Conservation (phyloP, 2,113 vertebrate species). For the Aptenodytes patagonicus region DNA sequence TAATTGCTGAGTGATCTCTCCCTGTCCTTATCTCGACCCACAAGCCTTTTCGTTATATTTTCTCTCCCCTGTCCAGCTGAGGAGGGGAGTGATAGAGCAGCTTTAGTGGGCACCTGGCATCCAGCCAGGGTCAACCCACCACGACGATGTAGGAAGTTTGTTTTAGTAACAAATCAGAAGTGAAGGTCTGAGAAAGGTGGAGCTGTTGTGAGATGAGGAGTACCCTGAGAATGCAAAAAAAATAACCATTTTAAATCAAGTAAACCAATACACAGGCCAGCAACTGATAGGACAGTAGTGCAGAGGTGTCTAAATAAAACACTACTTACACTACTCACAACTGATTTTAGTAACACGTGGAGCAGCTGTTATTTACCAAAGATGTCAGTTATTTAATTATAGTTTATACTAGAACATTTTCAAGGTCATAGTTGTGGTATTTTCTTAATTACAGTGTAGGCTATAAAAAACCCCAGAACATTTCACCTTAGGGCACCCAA, state of each 20-base stretch:
- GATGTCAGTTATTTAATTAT: slow-evolving; percentile 48
- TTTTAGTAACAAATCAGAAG: background rate
- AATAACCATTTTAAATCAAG: background rate
- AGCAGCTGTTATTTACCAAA: slow-evolving; percentile 45
- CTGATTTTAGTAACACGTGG: background rate
- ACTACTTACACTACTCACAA: background rate
- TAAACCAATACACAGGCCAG: background rate
- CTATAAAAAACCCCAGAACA: slow-evolving; percentile 10
- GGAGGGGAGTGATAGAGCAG: no score
- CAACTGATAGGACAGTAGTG: background rate
- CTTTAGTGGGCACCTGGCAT: no score
- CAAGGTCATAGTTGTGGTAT: slow-evolving; percentile 31
- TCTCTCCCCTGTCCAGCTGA: no score
- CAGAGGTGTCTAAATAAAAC: background rate
- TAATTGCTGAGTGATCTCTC: no score
- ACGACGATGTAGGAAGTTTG: background rate
- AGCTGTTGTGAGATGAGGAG: background rate
- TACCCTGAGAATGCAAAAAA: background rate
- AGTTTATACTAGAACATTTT: slow-evolving; percentile 46
- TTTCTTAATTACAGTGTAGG: slow-evolving; percentile 58
- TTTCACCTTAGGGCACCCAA: slow-evolving; percentile 8
- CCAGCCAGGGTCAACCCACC: no score
- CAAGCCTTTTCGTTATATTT: no score
- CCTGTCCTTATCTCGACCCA: no score
- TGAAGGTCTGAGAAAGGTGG: background rate